Percentiles rank a stretch among this genome's conserved stretches.
These are phyloP conservation scores for Nycticryphes semicollaris DNA, from an alignment of 2,113 vertebrate genomes.

Conservation along the genomic window DNA sequence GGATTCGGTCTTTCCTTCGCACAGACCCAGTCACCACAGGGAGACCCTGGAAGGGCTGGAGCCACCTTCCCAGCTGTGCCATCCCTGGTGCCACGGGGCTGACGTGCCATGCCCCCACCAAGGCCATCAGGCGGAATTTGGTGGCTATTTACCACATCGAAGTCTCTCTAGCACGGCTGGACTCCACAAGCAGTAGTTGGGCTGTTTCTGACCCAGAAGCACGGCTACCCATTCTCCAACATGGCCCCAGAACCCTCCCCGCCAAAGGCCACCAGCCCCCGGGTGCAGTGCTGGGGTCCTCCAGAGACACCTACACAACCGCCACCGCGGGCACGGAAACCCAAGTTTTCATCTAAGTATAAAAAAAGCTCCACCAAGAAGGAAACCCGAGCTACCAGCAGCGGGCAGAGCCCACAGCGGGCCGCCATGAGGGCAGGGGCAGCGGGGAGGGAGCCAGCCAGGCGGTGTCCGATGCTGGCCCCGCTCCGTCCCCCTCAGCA, in stretches of 20 bases:
- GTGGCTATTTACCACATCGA: too few species aligned
- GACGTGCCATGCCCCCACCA: fast-evolving
- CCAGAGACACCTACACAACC: fast-evolving
- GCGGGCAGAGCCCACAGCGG: neutral
- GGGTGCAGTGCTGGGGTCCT: neutral
- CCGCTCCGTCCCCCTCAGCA: neutral
- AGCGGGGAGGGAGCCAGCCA: neutral
- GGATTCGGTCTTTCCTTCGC: fast-evolving
- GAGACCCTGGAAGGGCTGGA: too few species aligned
- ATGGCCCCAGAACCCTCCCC: fast-evolving
- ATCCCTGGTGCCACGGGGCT: neutral
- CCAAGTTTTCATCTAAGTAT: fast-evolving
- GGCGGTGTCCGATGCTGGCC: neutral
- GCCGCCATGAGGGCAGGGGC: neutral
- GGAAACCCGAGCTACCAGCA: fast-evolving
- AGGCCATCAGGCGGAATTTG: neutral
- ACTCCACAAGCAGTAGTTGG: fast-evolving
- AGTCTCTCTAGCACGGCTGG: neutral
- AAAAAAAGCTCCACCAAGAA: too few species aligned
- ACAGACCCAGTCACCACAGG: neutral
- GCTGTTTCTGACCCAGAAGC: neutral
- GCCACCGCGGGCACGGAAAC: neutral
- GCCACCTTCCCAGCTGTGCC: fast-evolving
- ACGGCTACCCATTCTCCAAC: neutral
- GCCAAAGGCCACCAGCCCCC: too few species aligned